These are phyloP conservation scores for Centropyge bicolor DNA, from an alignment of 2,797 vertebrate genomes.

Conservation along the genomic window DNA sequence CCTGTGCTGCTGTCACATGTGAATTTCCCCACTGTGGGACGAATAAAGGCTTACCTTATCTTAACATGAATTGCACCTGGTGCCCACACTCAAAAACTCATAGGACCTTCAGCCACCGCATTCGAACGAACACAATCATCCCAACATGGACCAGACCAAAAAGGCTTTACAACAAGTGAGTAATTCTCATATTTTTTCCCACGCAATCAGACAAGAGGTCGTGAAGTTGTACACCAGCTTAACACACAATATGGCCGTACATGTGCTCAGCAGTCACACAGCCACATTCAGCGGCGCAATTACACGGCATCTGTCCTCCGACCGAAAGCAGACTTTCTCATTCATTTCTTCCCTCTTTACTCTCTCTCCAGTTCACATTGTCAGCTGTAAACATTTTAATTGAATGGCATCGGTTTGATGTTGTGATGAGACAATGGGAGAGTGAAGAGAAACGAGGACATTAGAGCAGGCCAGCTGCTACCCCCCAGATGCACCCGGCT, in stretches of 20 bases:
- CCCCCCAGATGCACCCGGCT: constrained; percentile 59
- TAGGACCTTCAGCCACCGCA: background rate
- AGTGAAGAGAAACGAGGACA: constrained; percentile 64
- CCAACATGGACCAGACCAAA: background rate
- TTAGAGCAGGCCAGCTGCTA: constrained; percentile 62
- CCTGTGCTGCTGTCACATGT: too few relatives aligned
- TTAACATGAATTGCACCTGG: background rate
- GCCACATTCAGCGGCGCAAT: constrained; percentile 50
- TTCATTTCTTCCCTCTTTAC: background rate
- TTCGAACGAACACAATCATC: background rate
- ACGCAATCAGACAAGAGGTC: constrained; percentile 15
- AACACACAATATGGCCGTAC: constrained; percentile 54
- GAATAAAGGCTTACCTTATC: too few relatives aligned
- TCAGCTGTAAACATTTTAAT: constrained; percentile 47
- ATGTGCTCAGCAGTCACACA: constrained; percentile 58
- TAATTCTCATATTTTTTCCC: constrained; percentile 11
- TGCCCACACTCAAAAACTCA: background rate
- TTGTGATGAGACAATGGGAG: constrained; percentile 57
- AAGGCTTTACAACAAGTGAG: background rate
- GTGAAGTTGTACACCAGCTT: constrained; percentile 42
- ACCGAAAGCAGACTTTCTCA: background rate
- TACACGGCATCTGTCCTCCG: constrained; percentile 26
- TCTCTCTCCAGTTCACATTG: constrained; percentile 2
- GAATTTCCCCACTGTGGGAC: too few relatives aligned
- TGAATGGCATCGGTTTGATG: constrained; percentile 65